Conservation (phyloP, 2,888 invertebrate species). For the Baccha elongata region DNA sequence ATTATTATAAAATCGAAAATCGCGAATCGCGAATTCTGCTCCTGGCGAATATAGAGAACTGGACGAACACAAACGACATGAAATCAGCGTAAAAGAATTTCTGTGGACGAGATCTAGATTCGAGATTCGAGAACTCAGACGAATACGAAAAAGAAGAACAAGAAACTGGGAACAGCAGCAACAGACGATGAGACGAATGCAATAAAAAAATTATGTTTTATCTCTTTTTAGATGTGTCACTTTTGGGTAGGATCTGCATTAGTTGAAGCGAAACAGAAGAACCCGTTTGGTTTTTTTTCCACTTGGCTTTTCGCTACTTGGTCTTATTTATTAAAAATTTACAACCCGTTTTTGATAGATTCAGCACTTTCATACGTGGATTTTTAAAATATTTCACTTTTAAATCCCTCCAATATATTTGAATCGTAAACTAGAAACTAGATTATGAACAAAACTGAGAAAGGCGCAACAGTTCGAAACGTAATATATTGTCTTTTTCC, state of each 20-base stretch:
- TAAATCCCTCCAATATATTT: no score
- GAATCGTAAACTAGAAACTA: neutral
- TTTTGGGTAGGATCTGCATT: conserved; percentile 31
- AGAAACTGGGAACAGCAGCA: conserved; percentile 15
- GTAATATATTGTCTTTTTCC: conserved; percentile 18
- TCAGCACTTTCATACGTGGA: conserved; percentile 28
- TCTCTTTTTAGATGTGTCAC: conserved; percentile 60
- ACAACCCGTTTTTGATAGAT: conserved; percentile 54
- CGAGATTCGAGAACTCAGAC: conserved; percentile 26
- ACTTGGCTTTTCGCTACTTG: conserved; percentile 22
- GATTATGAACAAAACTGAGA: conserved; percentile 1
- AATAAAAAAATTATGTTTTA: conserved; percentile 43
- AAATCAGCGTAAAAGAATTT: conserved; percentile 74
- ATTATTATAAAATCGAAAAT: conserved; percentile 34
- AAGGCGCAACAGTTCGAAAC: conserved; percentile 68
- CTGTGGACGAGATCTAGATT: conserved; percentile 20
- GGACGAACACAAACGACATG: conserved; percentile 49
- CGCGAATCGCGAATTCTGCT: conserved; percentile 30
- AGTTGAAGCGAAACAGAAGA: conserved; percentile 45
- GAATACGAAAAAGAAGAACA: conserved; percentile 26
- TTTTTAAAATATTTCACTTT: conserved; percentile 1
- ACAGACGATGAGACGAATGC: conserved; percentile 33
- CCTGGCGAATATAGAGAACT: conserved; percentile 21
- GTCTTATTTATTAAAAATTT: conserved; percentile 59
- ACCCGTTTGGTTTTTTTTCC: conserved; percentile 47